These are phyloP conservation scores for Drosophila diplacantha DNA, from an alignment of 2,888 invertebrate genomes.

Conservation along the genomic window DNA sequence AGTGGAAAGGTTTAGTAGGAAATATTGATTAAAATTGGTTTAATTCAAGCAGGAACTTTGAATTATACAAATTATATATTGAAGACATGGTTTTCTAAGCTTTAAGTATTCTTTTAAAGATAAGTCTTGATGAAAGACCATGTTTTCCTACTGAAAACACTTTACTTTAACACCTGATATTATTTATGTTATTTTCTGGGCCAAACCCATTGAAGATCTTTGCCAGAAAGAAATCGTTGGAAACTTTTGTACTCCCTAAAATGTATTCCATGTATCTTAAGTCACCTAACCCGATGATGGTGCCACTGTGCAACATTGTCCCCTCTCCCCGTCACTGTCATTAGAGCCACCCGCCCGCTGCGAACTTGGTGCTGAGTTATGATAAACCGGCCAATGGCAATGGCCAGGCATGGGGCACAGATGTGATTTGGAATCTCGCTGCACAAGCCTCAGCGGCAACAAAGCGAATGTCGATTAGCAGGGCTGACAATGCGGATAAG, in stretches of 20 bases:
- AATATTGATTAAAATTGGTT: neutral
- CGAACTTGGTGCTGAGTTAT: constrained; percentile 8
- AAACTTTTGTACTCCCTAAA: neutral
- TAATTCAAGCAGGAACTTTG: rapidly evolving
- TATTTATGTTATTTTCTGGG: no score
- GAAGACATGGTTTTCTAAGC: neutral
- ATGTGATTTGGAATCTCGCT: constrained; percentile 34
- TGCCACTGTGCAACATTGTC: constrained; percentile 1
- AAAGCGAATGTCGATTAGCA: constrained; percentile 2
- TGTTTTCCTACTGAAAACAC: no score
- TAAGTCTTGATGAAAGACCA: no score
- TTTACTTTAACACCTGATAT: no score
- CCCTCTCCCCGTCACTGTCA: constrained; percentile 4
- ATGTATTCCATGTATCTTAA: neutral
- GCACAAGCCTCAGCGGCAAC: neutral
- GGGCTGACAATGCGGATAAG: neutral
- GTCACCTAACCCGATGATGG: rapidly evolving
- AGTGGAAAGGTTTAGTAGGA: neutral
- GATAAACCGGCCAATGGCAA: constrained; percentile 24
- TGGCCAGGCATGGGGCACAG: constrained; percentile 21
- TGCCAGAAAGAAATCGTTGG: neutral
- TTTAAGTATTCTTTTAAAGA: neutral
- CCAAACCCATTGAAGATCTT: neutral
- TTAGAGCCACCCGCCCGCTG: constrained; percentile 1
- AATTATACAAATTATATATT: neutral